A percentile compares a stretch with the other conserved stretches of the same genome.
Conservation (phyloP, 2,797 vertebrate species). For the Diceros bicornis region DNA sequence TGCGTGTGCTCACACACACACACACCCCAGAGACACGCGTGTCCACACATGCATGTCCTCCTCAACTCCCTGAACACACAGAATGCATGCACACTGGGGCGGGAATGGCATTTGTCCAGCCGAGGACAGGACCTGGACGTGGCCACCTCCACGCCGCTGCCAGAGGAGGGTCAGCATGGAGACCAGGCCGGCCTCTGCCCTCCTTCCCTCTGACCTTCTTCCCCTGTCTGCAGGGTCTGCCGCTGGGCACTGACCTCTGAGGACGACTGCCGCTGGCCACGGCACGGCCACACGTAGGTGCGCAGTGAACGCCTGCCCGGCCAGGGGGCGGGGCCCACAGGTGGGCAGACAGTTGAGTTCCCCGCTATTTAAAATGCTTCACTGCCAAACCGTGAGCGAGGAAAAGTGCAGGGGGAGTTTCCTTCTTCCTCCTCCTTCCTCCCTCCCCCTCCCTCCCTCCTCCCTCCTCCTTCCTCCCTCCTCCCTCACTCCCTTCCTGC, state of each 20-base stretch:
- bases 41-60: background rate
- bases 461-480: too few relatives aligned
- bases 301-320: background rate
- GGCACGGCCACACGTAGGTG: background rate
- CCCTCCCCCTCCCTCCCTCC: too few relatives aligned
- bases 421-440: background rate
- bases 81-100: background rate
- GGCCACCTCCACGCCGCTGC: background rate
- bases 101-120: rapidly evolving
- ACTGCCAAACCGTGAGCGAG: background rate
- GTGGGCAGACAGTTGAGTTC: too few relatives aligned
- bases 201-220: too few relatives aligned
- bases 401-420: background rate
- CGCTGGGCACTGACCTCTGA: background rate
- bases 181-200: background rate
- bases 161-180: background rate
- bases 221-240: background rate
- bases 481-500: background rate
- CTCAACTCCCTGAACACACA: background rate
- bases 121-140: background rate
- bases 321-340: background rate
- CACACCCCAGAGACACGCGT: too few relatives aligned
- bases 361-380: background rate
- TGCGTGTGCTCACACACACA: background rate
- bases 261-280: background rate